phyloP scores from a whole-genome alignment of 2,797 vertebrate species.

The Sparidentex hasta region DNA sequence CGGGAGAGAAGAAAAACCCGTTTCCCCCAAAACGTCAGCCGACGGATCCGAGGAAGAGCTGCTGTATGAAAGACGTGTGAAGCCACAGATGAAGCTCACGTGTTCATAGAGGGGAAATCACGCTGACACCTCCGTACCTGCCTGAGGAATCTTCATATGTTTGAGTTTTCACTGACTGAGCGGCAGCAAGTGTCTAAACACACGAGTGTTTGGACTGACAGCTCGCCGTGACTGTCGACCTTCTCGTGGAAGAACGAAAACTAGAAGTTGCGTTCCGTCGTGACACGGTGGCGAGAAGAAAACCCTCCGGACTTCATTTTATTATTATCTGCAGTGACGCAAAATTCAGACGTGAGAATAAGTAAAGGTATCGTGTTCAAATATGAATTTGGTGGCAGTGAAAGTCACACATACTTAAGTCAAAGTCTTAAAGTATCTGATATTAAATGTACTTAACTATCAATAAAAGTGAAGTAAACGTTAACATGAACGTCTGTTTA shows the following conservation, averaged over 20 bases:
- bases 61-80: constrained; percentile 44
- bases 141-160: constrained; percentile 33
- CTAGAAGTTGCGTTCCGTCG: too few relatives aligned
- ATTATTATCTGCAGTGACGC: too few relatives aligned
- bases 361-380: too few relatives aligned
- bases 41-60: constrained; percentile 30
- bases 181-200: neutral
- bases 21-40: constrained; percentile 23
- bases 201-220: neutral
- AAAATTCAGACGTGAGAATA: too few relatives aligned
- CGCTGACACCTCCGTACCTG: constrained; percentile 55
- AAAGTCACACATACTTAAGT: too few relatives aligned
- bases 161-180: constrained; percentile 19
- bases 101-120: constrained; percentile 54
- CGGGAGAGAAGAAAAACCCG: neutral
- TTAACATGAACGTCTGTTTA: too few relatives aligned
- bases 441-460: too few relatives aligned
- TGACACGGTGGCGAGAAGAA: too few relatives aligned
- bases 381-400: too few relatives aligned
- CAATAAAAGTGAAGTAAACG: too few relatives aligned
- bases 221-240: neutral
- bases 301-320: too few relatives aligned
- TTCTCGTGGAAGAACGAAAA: neutral
- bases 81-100: constrained; percentile 56
- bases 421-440: too few relatives aligned